A percentile compares a stretch with the other conserved stretches of the same genome.
Evolutionary conservation across 1,140 invertebrate genomes (phyloP).

Genomic region (Wasmannia auropunctata): DNA sequence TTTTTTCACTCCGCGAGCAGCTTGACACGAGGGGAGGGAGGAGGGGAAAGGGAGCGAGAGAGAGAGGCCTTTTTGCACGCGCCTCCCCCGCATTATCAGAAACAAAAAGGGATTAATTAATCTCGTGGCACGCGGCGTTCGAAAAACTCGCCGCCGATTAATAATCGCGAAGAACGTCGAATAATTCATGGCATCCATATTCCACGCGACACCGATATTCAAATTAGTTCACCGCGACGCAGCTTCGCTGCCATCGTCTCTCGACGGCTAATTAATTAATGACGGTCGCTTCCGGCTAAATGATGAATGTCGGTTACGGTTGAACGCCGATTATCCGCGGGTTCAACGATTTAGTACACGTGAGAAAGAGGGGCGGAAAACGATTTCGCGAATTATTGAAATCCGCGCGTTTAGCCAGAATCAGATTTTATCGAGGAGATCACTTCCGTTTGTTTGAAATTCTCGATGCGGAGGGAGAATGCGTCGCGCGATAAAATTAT

Average conservation of each 20-base stretch:
- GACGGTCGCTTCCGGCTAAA: constrained; percentile 14
- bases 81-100: neutral
- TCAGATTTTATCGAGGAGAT: neutral
- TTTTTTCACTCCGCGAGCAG: constrained; percentile 1
- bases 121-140: neutral
- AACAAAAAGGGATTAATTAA: constrained; percentile 48
- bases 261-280: constrained; percentile 41
- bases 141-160: constrained; percentile 41
- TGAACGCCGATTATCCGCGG: neutral
- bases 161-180: constrained; percentile 36
- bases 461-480: neutral
- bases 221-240: constrained; percentile 35
- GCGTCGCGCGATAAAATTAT: constrained; percentile 2
- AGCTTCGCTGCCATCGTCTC: neutral
- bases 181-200: constrained; percentile 37
- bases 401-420: neutral
- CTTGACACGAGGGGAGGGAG: neutral
- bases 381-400: neutral
- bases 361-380: neutral
- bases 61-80: neutral
- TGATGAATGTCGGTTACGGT: constrained; percentile 3
- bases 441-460: neutral
- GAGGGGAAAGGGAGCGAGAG: too few relatives aligned
- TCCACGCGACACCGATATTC: neutral
- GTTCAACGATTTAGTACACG: neutral